Evolutionary conservation across 1,140 invertebrate species (phyloP), one percentile per base, ranked within the genome.

Genomic region (Caenorhabditis tropicalis): DNA sequence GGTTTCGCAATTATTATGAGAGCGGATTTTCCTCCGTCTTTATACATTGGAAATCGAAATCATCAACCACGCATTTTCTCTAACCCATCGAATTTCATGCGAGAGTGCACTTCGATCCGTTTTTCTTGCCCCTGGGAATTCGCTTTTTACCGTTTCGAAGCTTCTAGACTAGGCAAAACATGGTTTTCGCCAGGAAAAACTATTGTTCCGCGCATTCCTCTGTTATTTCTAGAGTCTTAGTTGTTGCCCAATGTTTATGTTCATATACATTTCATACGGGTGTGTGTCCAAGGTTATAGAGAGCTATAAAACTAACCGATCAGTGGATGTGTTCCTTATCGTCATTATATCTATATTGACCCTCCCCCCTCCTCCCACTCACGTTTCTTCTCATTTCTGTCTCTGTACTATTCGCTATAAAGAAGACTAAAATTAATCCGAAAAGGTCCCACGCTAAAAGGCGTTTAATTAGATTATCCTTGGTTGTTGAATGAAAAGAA

Each of bases 261-360:
- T 21, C 36, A 74, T 74, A 43, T 74, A 74, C 65, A 74, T 74
- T 74, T 74, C 36, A 43, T 43, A 74, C 36, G 65, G 36, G 65
- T 74, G 65, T 74, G 65, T 74, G 65, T 74, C 65, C 65, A 74
- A 74, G 65, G 65, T 74, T 74, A 74, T n/a, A 56, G 36, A 21
- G 65, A 74, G 65, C 65, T 74, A 74, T 74, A 74, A 74, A 74
- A 74, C 65, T 74, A 74, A 74, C 65, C 65, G 65, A 74, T 74
- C 65, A 74, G 65, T 74, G 65, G 65, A 74, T 74, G 65, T 39
- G 39, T 15, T 43, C n/a, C 65, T 74, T 74, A 74, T 74, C 65
- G 65, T 43, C 65, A 74, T 74, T 36, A 74, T 74, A 74, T 74
- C 65, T 74, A 74, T 74, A 74, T 74, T 74, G 65, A 74, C 65